These are phyloP conservation scores for Chaitophorus viminalis DNA, from an alignment of 2,888 invertebrate genomes.

Conservation along the genomic window DNA sequence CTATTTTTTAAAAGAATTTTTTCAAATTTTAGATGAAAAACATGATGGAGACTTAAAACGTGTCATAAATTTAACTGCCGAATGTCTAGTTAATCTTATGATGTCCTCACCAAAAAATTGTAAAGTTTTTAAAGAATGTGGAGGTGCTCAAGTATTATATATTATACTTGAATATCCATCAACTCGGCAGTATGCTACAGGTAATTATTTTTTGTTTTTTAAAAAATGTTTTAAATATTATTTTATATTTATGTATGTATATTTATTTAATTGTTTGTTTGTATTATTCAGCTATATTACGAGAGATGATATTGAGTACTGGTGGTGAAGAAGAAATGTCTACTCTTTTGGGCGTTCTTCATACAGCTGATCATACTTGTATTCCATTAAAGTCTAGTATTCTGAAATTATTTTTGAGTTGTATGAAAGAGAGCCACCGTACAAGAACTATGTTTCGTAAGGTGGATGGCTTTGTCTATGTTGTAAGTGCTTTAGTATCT, in stretches of 20 bases:
- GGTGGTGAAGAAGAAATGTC: slow-evolving; percentile 98
- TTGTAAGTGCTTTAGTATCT: slow-evolving; percentile 93
- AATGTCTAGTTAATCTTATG: slow-evolving; percentile 58
- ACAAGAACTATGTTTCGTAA: slow-evolving; percentile 96
- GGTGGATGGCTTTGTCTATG: slow-evolving; percentile 97
- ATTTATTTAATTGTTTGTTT: not conserved
- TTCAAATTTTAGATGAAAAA: slow-evolving; percentile 49
- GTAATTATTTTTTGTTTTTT: slow-evolving; percentile 66
- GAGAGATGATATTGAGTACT: slow-evolving; percentile 87
- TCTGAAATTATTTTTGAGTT: slow-evolving; percentile 78
- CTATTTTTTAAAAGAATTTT: not conserved
- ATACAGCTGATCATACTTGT: slow-evolving; percentile 84
- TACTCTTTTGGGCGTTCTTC: slow-evolving; percentile 89
- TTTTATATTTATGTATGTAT: not conserved
- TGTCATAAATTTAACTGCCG: slow-evolving; percentile 54
- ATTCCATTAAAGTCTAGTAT: slow-evolving; percentile 89
- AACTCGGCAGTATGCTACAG: slow-evolving; percentile 84
- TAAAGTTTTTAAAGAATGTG: slow-evolving; percentile 91
- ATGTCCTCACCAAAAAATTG: slow-evolving; percentile 74
- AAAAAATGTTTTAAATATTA: not conserved
- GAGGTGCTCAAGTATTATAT: slow-evolving; percentile 92
- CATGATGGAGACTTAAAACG: slow-evolving; percentile 53
- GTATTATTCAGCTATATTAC: slow-evolving; percentile 75
- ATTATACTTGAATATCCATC: slow-evolving; percentile 85
- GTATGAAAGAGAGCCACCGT: slow-evolving; percentile 94